These are phyloP conservation scores for Shargacucullia verbasci DNA, from an alignment of 2,888 invertebrate genomes.

Conservation along the genomic window DNA sequence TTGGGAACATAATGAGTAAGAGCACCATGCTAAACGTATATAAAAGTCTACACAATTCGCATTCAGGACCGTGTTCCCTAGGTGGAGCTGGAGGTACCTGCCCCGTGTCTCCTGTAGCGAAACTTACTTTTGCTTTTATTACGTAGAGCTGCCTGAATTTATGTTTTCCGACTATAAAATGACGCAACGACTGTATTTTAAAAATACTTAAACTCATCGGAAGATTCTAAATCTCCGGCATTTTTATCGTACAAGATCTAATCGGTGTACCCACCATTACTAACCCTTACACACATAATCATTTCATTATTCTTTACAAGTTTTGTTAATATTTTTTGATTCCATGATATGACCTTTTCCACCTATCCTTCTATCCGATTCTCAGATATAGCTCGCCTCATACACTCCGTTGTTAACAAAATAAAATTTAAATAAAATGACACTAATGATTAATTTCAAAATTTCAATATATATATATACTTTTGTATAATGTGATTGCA, in stretches of 20 bases:
- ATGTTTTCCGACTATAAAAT: constrained; percentile 70
- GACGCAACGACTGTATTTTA: constrained; percentile 82
- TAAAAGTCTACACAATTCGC: constrained; percentile 68
- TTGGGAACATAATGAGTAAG: constrained; percentile 71
- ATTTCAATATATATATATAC: constrained; percentile 60
- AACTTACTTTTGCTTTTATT: constrained; percentile 60
- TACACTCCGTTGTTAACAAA: constrained; percentile 65
- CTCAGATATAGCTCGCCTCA: constrained; percentile 81
- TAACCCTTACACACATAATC: constrained; percentile 80
- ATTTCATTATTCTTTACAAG: constrained; percentile 76
- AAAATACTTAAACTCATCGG: constrained; percentile 82
- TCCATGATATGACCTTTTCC: constrained; percentile 87
- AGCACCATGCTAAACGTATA: constrained; percentile 84
- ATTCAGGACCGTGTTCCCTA: constrained; percentile 51
- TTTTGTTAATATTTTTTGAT: constrained; percentile 79
- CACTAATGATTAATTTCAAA: constrained; percentile 42
- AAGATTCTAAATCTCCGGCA: constrained; percentile 86
- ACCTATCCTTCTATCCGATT: constrained; percentile 75
- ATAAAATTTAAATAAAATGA: constrained; percentile 62
- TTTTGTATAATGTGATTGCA: constrained; percentile 77
- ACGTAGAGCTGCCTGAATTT: constrained; percentile 70
- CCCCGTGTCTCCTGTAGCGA: constrained; percentile 48
- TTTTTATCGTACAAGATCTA: constrained; percentile 78
- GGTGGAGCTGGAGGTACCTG: constrained; percentile 42
- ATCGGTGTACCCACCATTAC: constrained; percentile 78